Percentiles rank a stretch among this genome's conserved stretches.
Evolutionary conservation across 2,888 invertebrate species (phyloP).

Genomic region (Acanthosepion esculentum): DNA sequence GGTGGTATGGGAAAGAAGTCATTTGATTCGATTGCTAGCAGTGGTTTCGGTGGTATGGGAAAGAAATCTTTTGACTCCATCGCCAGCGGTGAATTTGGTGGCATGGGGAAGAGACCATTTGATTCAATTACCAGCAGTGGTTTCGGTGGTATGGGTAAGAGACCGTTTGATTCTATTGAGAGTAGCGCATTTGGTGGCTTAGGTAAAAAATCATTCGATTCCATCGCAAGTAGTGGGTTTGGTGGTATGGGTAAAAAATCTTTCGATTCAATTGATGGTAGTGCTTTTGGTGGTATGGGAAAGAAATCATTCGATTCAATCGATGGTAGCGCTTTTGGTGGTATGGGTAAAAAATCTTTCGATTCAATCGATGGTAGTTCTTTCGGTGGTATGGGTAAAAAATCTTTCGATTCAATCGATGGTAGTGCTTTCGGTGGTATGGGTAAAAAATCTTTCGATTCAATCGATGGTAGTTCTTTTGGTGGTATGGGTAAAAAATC

Average conservation of each 20-base stretch:
- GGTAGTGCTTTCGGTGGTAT: neutral
- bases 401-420: neutral
- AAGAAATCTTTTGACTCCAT: neutral
- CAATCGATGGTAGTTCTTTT: neutral
- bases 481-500: neutral
- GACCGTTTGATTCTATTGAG: neutral
- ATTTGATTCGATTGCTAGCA: neutral
- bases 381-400: neutral
- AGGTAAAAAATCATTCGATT: neutral
- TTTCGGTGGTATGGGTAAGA: neutral
- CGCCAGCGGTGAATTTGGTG: neutral
- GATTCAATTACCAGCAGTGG: neutral
- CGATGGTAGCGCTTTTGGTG: neutral
- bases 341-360: neutral
- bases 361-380: neutral
- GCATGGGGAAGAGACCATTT: neutral
- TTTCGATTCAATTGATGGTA: neutral
- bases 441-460: neutral
- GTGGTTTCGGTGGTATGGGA: neutral
- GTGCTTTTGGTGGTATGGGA: neutral
- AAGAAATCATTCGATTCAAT: neutral
- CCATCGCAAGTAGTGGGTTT: neutral
- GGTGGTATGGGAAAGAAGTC: neutral
- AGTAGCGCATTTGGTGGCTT: neutral
- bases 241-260: neutral